Conservation (phyloP, 2,113 vertebrate genomes). For the Charina bottae region DNA sequence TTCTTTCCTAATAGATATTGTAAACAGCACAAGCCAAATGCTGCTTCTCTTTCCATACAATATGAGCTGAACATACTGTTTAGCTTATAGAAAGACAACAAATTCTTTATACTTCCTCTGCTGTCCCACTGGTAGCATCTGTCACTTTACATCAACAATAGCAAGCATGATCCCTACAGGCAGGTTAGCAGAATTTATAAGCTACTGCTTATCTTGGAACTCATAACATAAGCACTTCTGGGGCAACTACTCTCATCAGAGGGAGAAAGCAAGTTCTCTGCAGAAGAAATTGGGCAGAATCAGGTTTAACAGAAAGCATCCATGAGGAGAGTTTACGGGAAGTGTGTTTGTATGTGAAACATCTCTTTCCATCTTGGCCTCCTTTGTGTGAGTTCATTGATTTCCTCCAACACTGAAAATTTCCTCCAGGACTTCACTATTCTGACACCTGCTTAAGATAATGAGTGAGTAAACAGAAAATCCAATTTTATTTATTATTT, state of each 20-base stretch:
- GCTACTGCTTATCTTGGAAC: slow-evolving; percentile 60
- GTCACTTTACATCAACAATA: slow-evolving; percentile 50
- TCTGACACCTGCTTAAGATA: slow-evolving; percentile 72
- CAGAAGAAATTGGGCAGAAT: background rate
- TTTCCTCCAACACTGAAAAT: slow-evolving; percentile 68
- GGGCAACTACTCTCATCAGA: slow-evolving; percentile 46
- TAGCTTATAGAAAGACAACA: slow-evolving; percentile 17
- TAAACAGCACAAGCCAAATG: background rate
- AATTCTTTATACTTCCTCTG: slow-evolving; percentile 24
- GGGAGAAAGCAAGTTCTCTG: slow-evolving; percentile 28
- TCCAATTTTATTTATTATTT: no score
- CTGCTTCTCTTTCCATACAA: background rate
- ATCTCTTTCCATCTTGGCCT: slow-evolving; percentile 49
- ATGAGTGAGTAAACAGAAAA: slow-evolving; percentile 74
- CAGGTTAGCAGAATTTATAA: slow-evolving; percentile 65
- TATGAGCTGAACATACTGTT: background rate
- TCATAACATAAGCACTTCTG: slow-evolving; percentile 56
- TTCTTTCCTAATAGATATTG: background rate
- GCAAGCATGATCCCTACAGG: slow-evolving; percentile 39
- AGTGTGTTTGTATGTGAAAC: slow-evolving; percentile 31
- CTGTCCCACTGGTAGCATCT: slow-evolving; percentile 48
- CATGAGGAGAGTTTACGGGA: slow-evolving; percentile 39
- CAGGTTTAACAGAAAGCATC: slow-evolving; percentile 48
- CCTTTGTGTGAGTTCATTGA: slow-evolving; percentile 45
- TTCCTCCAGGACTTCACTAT: slow-evolving; percentile 68